These are phyloP conservation scores for Hiodon alosoides DNA, from an alignment of 2,113 vertebrate genomes.

Conservation along the genomic window DNA sequence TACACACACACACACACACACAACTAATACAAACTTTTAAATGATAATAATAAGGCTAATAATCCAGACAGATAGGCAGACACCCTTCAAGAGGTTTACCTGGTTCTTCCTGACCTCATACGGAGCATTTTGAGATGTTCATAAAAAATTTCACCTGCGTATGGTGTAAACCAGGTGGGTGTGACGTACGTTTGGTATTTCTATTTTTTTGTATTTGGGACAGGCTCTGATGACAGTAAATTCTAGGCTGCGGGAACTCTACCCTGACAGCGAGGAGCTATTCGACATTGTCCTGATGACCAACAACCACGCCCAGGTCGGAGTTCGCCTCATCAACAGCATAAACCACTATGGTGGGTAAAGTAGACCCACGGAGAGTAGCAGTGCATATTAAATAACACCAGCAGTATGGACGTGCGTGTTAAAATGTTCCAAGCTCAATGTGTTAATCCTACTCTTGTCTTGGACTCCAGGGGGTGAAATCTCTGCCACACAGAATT, in stretches of 20 bases:
- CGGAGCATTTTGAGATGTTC: not conserved
- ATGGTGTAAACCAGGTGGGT: not conserved
- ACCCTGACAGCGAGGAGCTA: slow-evolving; percentile 69
- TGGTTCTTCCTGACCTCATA: not conserved
- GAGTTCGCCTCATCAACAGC: slow-evolving; percentile 76
- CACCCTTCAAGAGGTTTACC: not conserved
- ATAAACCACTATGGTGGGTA: slow-evolving; percentile 74
- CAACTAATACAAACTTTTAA: not conserved
- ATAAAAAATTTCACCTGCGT: not conserved
- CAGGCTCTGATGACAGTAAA: slow-evolving; percentile 72
- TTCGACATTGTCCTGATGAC: slow-evolving; percentile 80
- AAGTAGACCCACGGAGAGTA: slow-evolving; percentile 25
- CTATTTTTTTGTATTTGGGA: slow-evolving; percentile 31
- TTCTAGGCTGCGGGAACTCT: slow-evolving; percentile 62
- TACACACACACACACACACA: not conserved
- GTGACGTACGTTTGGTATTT: not conserved
- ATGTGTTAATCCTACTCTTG: too few species aligned
- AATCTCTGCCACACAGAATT: too few species aligned
- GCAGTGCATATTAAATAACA: not conserved
- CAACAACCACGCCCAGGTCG: slow-evolving; percentile 75
- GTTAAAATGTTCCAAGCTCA: too few species aligned
- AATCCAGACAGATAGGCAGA: not conserved
- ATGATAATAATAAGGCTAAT: too few species aligned
- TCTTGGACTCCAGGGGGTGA: too few species aligned
- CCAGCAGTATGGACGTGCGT: too few species aligned